Evolutionary conservation across 2,888 invertebrate genomes (phyloP).

Genomic region (Cantharis nigra): DNA sequence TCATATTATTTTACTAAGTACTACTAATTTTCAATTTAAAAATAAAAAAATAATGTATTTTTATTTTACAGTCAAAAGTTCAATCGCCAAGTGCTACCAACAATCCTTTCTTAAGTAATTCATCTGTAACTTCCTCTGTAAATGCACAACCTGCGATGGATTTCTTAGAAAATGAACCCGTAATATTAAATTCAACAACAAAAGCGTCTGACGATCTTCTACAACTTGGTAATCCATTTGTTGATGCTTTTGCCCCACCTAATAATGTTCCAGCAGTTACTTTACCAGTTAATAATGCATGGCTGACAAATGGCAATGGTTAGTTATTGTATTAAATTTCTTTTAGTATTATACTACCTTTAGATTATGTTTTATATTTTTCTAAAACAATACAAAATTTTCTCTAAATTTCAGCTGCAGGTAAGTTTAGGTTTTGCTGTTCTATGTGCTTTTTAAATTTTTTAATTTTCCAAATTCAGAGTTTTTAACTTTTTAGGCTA

Average conservation of each 20-base stretch:
- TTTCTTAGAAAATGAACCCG: constrained; percentile 70
- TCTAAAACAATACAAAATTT: neutral
- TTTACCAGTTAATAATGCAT: constrained; percentile 54
- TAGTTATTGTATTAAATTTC: constrained; percentile 22
- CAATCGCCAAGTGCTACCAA: constrained; percentile 67
- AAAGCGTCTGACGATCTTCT: constrained; percentile 89
- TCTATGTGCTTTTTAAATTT: neutral
- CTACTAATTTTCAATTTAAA: no score
- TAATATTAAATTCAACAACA: constrained; percentile 44
- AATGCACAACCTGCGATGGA: constrained; percentile 68
- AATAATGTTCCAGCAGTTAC: constrained; percentile 36
- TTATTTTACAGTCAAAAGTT: constrained; percentile 70
- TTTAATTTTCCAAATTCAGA: neutral
- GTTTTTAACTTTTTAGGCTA: constrained; percentile 49
- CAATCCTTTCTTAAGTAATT: constrained; percentile 77
- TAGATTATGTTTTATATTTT: neutral
- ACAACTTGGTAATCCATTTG: constrained; percentile 89
- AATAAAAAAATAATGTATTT: neutral
- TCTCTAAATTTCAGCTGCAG: neutral
- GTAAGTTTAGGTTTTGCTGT: neutral
- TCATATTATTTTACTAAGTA: no score
- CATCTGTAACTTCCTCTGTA: constrained; percentile 45
- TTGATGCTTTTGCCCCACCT: constrained; percentile 62
- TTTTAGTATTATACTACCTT: neutral
- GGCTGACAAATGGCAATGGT: constrained; percentile 63